phyloP scores from a whole-genome alignment of 2,113 vertebrate genomes.

The Gambusia holbrooki region DNA sequence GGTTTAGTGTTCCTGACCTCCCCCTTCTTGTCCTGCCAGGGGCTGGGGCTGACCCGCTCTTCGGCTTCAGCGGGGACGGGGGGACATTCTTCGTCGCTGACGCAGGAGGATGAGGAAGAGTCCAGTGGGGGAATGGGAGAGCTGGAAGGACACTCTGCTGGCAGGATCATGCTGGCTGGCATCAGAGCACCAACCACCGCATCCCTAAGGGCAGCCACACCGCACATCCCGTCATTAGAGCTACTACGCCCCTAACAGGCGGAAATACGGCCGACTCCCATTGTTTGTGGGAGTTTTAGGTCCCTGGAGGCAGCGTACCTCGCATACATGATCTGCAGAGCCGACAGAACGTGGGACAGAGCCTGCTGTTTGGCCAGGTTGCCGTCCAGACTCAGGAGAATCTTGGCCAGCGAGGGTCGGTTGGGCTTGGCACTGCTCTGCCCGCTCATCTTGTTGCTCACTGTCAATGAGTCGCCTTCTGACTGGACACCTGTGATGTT shows the following conservation, averaged over 20 bases:
- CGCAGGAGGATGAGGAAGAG: constrained; percentile 82
- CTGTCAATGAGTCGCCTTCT: constrained; percentile 89
- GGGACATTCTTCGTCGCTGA: constrained; percentile 85
- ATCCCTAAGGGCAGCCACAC: constrained; percentile 80
- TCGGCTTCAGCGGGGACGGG: constrained; percentile 82
- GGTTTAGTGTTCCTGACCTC: constrained; percentile 81
- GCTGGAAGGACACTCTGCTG: constrained; percentile 90
- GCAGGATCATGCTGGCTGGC: constrained; percentile 96
- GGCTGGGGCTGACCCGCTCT: constrained; percentile 90
- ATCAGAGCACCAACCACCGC: constrained; percentile 93
- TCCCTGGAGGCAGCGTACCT: constrained; percentile 79
- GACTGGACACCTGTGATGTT: constrained; percentile 88
- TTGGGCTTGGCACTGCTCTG: constrained; percentile 86
- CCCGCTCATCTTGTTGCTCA: constrained; percentile 91
- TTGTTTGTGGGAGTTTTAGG: background rate
- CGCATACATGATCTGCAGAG: constrained; percentile 96
- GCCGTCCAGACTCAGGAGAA: constrained; percentile 93
- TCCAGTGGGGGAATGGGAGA: constrained; percentile 89
- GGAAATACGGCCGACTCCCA: constrained; percentile 3
- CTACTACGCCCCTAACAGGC: background rate
- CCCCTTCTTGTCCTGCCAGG: constrained; percentile 93
- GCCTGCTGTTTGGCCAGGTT: constrained; percentile 95
- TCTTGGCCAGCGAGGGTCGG: constrained; percentile 96
- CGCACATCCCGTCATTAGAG: background rate
- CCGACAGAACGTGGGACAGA: constrained; percentile 91